These are phyloP conservation scores for Montifringilla adamsi DNA, from an alignment of 2,113 vertebrate species.

Conservation along the genomic window DNA sequence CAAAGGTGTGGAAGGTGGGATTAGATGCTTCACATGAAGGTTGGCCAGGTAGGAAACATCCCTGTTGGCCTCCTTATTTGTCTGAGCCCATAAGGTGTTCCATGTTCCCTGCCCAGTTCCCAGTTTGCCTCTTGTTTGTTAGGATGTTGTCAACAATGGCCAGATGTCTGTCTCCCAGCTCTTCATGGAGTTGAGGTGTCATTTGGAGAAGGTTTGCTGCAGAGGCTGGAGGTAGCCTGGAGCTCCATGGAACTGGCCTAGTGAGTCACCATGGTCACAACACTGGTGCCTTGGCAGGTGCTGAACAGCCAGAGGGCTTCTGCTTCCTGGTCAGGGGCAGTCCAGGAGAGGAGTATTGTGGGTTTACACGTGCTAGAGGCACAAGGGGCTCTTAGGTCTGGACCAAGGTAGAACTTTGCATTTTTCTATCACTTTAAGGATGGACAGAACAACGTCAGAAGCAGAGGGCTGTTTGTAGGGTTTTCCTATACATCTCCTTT, in stretches of 20 bases:
- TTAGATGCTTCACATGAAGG: neutral
- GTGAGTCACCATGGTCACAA: neutral
- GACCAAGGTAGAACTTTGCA: neutral
- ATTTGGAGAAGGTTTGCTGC: neutral
- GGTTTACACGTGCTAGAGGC: neutral
- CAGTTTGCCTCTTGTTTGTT: neutral
- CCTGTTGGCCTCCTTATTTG: neutral
- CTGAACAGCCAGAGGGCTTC: neutral
- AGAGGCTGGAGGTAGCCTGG: neutral
- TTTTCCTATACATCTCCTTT: neutral
- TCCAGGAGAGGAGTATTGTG: neutral
- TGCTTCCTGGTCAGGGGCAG: neutral
- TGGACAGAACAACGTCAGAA: neutral
- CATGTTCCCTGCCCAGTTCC: neutral
- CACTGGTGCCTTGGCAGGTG: neutral
- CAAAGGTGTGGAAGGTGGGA: neutral
- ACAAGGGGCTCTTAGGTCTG: neutral
- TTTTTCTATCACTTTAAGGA: neutral
- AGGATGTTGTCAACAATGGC: neutral
- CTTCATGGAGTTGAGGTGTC: neutral
- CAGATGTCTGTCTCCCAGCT: neutral
- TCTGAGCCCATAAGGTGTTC: neutral
- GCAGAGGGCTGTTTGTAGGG: neutral
- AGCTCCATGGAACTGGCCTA: neutral
- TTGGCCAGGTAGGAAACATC: neutral